A percentile compares a stretch with the other conserved stretches of the same genome.
Evolutionary conservation across 1,140 invertebrate genomes (phyloP).

Genomic region (Solenopsis invicta): DNA sequence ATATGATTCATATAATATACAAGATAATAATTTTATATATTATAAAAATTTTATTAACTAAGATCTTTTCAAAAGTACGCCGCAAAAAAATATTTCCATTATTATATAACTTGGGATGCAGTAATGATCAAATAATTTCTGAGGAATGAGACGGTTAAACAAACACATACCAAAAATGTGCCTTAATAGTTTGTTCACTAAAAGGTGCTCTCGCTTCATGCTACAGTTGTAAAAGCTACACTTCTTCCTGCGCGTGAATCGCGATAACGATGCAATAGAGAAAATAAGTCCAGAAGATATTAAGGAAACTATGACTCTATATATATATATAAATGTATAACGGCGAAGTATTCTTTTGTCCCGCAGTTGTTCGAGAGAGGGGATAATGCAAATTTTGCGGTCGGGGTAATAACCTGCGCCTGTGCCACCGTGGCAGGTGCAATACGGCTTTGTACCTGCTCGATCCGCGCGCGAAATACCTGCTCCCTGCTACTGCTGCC

Average conservation of each 20-base stretch:
- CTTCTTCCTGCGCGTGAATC: neutral
- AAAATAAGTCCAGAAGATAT: conserved; percentile 21
- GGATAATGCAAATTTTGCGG: conserved; percentile 79
- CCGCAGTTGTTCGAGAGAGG: conserved; percentile 28
- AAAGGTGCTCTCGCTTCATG: neutral
- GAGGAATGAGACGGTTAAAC: neutral
- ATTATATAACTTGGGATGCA: neutral
- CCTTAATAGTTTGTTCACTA: conserved; percentile 39
- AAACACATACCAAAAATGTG: conserved; percentile 63
- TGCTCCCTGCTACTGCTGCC: conserved; percentile 63
- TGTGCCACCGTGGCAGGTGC: conserved; percentile 81
- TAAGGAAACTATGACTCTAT: neutral
- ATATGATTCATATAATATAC: neutral
- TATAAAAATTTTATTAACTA: neutral
- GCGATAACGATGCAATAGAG: conserved; percentile 25
- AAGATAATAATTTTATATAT: neutral
- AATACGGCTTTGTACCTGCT: conserved; percentile 75
- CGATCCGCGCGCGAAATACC: conserved; percentile 71
- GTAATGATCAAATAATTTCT: neutral
- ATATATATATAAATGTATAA: no score
- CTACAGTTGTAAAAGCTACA: neutral
- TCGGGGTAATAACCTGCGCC: conserved; percentile 76
- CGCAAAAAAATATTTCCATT: neutral
- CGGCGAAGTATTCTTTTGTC: conserved; percentile 39
- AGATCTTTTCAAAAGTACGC: neutral